Percentiles rank a stretch among this genome's conserved stretches.
Evolutionary conservation across 1,140 invertebrate genomes (phyloP).

Genomic region (Drosophila teissieri): DNA sequence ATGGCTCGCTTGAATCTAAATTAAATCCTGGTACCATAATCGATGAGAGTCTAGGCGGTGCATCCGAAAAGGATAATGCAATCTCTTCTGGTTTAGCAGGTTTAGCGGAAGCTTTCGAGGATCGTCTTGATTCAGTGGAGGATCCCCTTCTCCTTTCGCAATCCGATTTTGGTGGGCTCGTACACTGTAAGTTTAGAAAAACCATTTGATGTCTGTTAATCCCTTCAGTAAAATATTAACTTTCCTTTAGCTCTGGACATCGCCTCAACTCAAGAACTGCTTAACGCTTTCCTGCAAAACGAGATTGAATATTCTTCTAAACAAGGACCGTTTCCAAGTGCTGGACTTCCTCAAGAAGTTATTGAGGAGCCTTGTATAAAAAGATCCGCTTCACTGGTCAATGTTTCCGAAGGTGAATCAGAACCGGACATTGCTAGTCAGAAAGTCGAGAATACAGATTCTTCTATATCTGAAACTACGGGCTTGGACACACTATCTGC

Average conservation of each 20-base stretch:
- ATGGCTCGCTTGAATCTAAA: constrained; percentile 59
- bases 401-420: constrained; percentile 17
- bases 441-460: constrained; percentile 4
- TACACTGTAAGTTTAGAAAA: constrained; percentile 21
- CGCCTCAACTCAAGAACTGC: constrained; percentile 26
- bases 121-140: constrained; percentile 16
- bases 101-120: constrained; percentile 26
- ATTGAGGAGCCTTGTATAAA: constrained; percentile 55
- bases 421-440: background rate
- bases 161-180: background rate
- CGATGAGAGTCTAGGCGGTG: constrained; percentile 25
- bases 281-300: constrained; percentile 40
- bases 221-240: too few relatives aligned
- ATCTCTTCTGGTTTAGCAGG: constrained; percentile 70
- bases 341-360: constrained; percentile 10
- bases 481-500: constrained; percentile 27
- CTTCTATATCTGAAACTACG: constrained; percentile 23
- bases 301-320: constrained; percentile 43
- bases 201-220: background rate
- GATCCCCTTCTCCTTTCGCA: constrained; percentile 4
- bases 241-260: background rate
- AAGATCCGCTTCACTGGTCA: constrained; percentile 35
- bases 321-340: background rate
- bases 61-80: constrained; percentile 61
- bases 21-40: constrained; percentile 44